phyloP scores from a whole-genome alignment of 2,113 vertebrate species.

The Neolamprologus variostigma region DNA sequence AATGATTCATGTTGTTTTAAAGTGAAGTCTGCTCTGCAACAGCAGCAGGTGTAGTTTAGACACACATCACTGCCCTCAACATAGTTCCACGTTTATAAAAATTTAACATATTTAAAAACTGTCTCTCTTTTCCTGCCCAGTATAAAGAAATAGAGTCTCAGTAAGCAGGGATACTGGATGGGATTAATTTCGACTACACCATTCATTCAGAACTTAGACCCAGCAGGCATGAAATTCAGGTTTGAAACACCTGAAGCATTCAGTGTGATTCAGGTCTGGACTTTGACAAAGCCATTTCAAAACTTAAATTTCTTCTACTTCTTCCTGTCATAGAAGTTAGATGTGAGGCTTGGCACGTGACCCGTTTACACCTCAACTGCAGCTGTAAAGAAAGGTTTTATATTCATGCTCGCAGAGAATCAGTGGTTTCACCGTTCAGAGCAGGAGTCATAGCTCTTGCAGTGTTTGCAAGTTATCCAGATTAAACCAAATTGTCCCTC shows the following conservation, averaged over 20 bases:
- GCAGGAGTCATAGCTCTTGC: neutral
- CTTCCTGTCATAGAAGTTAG: neutral
- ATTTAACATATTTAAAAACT: neutral
- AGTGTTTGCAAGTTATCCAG: neutral
- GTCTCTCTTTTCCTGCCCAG: neutral
- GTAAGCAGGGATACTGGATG: neutral
- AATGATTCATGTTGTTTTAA: neutral
- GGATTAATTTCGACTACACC: slow-evolving; percentile 8
- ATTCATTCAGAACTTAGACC: neutral
- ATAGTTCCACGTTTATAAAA: neutral
- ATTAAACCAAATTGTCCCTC: neutral
- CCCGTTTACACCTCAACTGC: neutral
- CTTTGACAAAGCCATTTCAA: neutral
- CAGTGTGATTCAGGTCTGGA: neutral
- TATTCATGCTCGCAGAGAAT: neutral
- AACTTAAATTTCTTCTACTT: slow-evolving; percentile 9
- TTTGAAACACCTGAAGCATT: neutral
- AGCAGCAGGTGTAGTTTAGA: neutral
- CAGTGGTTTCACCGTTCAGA: neutral
- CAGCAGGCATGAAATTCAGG: slow-evolving; percentile 31
- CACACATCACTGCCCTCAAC: neutral
- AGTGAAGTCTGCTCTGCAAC: neutral
- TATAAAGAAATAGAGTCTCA: neutral
- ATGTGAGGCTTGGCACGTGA: neutral
- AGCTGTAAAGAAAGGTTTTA: neutral